phyloP scores from a whole-genome alignment of 2,113 vertebrate genomes.

The Formicarius rufipectus region DNA sequence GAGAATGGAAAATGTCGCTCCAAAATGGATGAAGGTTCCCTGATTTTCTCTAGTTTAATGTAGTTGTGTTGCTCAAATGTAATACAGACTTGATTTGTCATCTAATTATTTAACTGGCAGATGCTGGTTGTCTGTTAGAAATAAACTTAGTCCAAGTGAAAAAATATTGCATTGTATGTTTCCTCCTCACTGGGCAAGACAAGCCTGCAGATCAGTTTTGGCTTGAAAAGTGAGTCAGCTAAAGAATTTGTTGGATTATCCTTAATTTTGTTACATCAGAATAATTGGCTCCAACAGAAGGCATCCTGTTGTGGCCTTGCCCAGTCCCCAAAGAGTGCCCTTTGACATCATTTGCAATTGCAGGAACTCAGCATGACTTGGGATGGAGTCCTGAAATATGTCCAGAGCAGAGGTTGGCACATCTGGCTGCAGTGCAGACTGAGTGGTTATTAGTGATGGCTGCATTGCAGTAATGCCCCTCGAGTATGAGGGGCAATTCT shows the following conservation, averaged over 20 bases:
- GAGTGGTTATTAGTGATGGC: background rate
- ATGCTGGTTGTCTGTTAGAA: background rate
- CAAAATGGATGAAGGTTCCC: background rate
- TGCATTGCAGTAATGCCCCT: background rate
- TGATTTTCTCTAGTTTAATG: background rate
- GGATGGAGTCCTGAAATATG: background rate
- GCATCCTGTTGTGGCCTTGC: constrained; percentile 1
- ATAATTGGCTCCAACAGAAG: constrained; percentile 15
- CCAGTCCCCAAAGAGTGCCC: background rate
- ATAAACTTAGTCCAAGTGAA: background rate
- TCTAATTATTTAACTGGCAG: background rate
- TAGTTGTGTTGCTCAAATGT: background rate
- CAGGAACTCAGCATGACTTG: background rate
- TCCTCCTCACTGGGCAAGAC: background rate
- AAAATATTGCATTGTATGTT: background rate
- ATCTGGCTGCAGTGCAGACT: background rate
- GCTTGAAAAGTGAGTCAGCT: constrained; percentile 13
- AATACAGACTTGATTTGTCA: background rate
- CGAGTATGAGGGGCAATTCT: background rate
- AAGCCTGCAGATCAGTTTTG: background rate
- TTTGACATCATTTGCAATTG: background rate
- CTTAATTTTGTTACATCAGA: constrained; percentile 32
- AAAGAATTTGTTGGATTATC: constrained; percentile 16
- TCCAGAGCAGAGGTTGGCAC: background rate
- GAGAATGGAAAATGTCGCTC: background rate